Evolutionary conservation across 2,113 vertebrate species (phyloP).

Genomic region (Chitala chitala): DNA sequence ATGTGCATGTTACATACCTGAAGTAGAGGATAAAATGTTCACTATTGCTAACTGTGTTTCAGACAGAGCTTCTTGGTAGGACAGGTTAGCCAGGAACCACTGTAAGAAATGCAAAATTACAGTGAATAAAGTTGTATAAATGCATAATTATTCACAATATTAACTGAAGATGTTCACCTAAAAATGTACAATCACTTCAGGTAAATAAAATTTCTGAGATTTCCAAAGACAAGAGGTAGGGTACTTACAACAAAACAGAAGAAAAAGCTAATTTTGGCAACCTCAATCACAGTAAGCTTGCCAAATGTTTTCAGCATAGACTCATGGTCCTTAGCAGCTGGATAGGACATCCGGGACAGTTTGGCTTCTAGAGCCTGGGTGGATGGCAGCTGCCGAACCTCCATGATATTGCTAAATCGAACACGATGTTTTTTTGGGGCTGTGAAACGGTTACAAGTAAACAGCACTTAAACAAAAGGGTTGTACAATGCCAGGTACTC

Average conservation of each 20-base stretch:
- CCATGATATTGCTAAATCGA: constrained; percentile 93
- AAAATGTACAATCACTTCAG: no score
- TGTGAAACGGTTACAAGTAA: constrained; percentile 30
- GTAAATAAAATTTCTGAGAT: no score
- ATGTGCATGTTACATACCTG: constrained; percentile 64
- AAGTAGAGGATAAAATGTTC: constrained; percentile 91
- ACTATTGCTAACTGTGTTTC: constrained; percentile 89
- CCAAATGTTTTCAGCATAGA: constrained; percentile 78
- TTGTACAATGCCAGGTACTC: no score
- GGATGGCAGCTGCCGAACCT: constrained; percentile 88
- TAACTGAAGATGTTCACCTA: no score
- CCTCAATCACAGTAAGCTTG: constrained; percentile 84
- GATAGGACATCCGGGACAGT: constrained; percentile 89
- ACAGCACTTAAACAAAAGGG: no score
- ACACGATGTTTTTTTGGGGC: constrained; percentile 83
- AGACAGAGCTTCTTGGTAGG: constrained; percentile 91
- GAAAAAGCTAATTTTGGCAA: constrained; percentile 97
- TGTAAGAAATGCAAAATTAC: constrained; percentile 52
- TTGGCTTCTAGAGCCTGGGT: constrained; percentile 93
- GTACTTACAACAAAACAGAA: constrained; percentile 91
- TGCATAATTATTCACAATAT: not conserved
- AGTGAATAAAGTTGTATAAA: constrained; percentile 16
- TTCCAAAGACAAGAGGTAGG: not conserved
- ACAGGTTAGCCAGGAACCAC: constrained; percentile 97
- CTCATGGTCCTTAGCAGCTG: constrained; percentile 80